A percentile compares a stretch with the other conserved stretches of the same genome.
Evolutionary conservation across 2,888 invertebrate species (phyloP).

Genomic region (Aromia moschata): DNA sequence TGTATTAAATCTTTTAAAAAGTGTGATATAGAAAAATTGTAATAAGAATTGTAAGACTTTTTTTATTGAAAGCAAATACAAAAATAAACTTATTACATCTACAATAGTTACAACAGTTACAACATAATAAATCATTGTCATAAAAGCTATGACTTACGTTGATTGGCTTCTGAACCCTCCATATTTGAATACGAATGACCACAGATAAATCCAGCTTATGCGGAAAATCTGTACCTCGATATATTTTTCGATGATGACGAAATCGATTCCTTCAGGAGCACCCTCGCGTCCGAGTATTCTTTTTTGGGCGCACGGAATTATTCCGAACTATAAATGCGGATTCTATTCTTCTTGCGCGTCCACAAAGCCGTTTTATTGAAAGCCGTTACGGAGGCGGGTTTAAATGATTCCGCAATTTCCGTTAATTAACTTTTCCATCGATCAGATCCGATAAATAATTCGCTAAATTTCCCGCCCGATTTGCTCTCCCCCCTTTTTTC

Average conservation of each 20-base stretch:
- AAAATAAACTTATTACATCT: too few relatives aligned
- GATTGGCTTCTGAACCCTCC: too few relatives aligned
- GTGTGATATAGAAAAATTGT: too few relatives aligned
- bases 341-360: not conserved
- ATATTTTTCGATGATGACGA: constrained; percentile 20
- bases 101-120: too few relatives aligned
- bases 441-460: constrained; percentile 10
- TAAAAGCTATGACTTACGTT: too few relatives aligned
- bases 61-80: too few relatives aligned
- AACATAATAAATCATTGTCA: too few relatives aligned
- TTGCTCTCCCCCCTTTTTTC: not conserved
- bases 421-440: constrained; percentile 22
- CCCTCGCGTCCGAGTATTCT: constrained; percentile 2
- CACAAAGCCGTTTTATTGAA: constrained; percentile 17
- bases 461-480: constrained; percentile 1
- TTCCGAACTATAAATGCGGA: constrained; percentile 11
- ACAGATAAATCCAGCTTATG: not conserved
- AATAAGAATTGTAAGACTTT: too few relatives aligned
- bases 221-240: constrained; percentile 18
- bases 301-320: constrained; percentile 9
- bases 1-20: too few relatives aligned
- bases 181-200: too few relatives aligned
- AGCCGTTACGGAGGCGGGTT: constrained; percentile 13
- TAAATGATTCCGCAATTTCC: constrained; percentile 16
- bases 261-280: constrained; percentile 26